Evolutionary conservation across 2,113 vertebrate genomes (phyloP).

Genomic region (Chinchilla lanigera): DNA sequence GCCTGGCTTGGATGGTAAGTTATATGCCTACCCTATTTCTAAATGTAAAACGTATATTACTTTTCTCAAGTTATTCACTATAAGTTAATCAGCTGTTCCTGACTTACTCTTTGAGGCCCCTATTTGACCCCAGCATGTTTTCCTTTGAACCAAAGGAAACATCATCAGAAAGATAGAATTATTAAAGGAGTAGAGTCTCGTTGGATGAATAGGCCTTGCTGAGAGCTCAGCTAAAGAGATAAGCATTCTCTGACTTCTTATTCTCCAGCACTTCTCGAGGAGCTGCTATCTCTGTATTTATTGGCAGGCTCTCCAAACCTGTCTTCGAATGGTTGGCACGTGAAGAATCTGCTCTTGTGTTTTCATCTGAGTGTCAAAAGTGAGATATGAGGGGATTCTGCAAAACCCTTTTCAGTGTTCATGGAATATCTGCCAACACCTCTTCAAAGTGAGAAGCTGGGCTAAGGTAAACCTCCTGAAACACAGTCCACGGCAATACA

Average conservation of each 20-base stretch:
- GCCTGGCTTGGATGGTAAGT: not conserved
- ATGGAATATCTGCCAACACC: not conserved
- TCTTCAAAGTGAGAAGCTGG: slow-evolving; percentile 12
- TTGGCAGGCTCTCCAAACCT: slow-evolving; percentile 9
- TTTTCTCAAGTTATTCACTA: slow-evolving; percentile 54
- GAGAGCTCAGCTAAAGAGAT: not conserved
- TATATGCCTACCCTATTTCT: not conserved
- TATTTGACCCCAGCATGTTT: not conserved
- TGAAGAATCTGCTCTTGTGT: slow-evolving; percentile 19
- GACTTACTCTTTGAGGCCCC: not conserved
- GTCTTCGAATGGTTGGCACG: not conserved
- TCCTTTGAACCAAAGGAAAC: not conserved
- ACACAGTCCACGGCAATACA: not conserved
- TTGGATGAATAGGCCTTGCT: not conserved
- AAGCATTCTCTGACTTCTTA: not conserved
- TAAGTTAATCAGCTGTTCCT: not conserved
- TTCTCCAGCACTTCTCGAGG: not conserved
- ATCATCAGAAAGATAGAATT: not conserved
- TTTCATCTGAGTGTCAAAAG: slow-evolving; percentile 42
- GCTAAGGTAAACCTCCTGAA: not conserved
- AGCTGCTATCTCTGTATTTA: slow-evolving; percentile 33
- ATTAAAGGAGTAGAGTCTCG: not conserved
- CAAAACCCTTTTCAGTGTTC: not conserved
- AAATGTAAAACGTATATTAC: not conserved
- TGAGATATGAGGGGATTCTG: not conserved